phyloP scores from a whole-genome alignment of 2,113 vertebrate species.

The Ailurus styani region DNA sequence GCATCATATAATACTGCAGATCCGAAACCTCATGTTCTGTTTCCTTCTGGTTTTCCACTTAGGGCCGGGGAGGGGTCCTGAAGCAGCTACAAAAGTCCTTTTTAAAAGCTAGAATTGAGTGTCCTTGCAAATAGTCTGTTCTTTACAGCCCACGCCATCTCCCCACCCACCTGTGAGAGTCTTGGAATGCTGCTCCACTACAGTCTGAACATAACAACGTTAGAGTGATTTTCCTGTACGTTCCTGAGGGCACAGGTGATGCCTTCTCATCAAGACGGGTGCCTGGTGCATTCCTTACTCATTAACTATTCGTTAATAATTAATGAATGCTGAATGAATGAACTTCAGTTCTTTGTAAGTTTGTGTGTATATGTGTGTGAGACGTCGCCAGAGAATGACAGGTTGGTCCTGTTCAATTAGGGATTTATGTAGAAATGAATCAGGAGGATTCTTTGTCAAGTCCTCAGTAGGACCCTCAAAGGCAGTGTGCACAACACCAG shows the following conservation, averaged over 20 bases:
- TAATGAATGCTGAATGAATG: not conserved
- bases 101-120: not conserved
- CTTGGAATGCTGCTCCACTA: not conserved
- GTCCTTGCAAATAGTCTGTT: not conserved
- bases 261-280: not conserved
- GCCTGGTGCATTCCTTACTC: not conserved
- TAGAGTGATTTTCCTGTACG: not conserved
- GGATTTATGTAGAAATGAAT: not conserved
- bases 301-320: not conserved
- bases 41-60: constrained; percentile 18
- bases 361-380: not conserved
- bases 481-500: not conserved
- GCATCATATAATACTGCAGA: not conserved
- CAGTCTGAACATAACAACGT: fast-evolving
- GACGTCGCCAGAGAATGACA: not conserved
- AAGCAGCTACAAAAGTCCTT: not conserved
- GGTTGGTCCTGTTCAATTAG: not conserved
- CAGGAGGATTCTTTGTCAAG: not conserved
- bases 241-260: not conserved
- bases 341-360: not conserved
- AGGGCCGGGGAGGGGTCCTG: not conserved
- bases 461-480: not conserved
- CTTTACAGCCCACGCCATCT: not conserved
- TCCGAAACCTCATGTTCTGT: not conserved
- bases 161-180: not conserved